Percentiles rank a stretch among this genome's conserved stretches.
Evolutionary conservation across 2,113 vertebrate genomes (phyloP).

Genomic region (Pantherophis guttatus): DNA sequence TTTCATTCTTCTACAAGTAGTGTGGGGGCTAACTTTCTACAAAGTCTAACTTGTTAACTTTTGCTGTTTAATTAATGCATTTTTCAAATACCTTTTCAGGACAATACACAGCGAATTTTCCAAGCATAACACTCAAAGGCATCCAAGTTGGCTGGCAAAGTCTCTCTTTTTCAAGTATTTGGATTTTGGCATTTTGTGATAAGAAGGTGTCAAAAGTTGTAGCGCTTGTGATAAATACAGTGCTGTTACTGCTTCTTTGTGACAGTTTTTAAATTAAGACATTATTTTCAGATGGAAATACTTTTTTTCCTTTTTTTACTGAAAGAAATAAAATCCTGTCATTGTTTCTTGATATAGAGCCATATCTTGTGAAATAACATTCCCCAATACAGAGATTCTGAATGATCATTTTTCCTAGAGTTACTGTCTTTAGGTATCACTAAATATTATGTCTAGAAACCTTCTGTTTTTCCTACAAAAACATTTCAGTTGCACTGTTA

Average conservation of each 20-base stretch:
- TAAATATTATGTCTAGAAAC: background rate
- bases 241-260: background rate
- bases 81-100: background rate
- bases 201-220: background rate
- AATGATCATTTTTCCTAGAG: background rate
- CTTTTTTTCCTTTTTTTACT: background rate
- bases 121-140: background rate
- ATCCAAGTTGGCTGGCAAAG: background rate
- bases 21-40: too few relatives aligned
- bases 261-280: background rate
- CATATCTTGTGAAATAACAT: background rate
- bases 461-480: background rate
- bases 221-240: background rate
- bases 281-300: background rate
- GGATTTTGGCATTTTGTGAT: background rate
- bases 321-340: background rate
- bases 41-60: background rate
- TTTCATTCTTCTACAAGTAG: too few relatives aligned
- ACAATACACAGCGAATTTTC: background rate
- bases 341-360: background rate
- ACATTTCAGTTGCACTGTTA: conserved; percentile 35
- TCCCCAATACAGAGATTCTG: background rate
- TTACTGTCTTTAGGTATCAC: background rate
- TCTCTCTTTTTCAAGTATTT: background rate
- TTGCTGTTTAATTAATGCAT: background rate